Evolutionary conservation across 53 echinoderm and acorn worm genomes (phyloP).

Genomic region (Mesocentrotus franciscanus): DNA sequence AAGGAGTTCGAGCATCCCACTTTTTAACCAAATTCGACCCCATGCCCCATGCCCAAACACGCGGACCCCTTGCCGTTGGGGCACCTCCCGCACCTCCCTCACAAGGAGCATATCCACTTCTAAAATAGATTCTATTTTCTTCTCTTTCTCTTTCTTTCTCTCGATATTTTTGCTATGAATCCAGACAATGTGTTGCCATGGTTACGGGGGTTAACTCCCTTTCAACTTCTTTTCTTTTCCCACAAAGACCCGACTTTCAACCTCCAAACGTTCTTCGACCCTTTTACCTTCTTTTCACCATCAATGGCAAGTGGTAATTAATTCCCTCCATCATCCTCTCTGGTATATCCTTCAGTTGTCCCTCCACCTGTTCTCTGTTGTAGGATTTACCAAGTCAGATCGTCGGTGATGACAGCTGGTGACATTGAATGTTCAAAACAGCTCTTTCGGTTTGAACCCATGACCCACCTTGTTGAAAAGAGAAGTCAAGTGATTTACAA

Average conservation of each 20-base stretch:
- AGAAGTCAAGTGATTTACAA: not conserved
- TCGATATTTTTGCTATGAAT: not conserved
- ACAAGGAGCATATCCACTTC: not conserved
- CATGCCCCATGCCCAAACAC: too few species aligned
- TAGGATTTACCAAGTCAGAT: not conserved
- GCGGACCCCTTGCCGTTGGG: too few species aligned
- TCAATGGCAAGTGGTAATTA: not conserved
- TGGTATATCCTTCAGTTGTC: not conserved
- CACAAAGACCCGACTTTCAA: not conserved
- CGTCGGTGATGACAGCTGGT: not conserved
- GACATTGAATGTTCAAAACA: constrained; percentile 17
- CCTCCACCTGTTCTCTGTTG: not conserved
- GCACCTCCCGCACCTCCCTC: too few species aligned
- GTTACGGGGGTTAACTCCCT: not conserved
- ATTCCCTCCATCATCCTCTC: not conserved
- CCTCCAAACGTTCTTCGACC: not conserved
- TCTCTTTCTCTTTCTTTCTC: not conserved
- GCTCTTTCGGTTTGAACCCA: not conserved
- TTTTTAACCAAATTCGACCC: too few species aligned
- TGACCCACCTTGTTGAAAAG: not conserved
- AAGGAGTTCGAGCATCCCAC: too few species aligned
- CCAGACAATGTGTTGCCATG: not conserved
- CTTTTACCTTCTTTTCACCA: not conserved
- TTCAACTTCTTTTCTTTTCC: not conserved
- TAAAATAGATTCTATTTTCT: not conserved